phyloP scores from a whole-genome alignment of 2,113 vertebrate species.

The Paramormyrops kingsleyae region DNA sequence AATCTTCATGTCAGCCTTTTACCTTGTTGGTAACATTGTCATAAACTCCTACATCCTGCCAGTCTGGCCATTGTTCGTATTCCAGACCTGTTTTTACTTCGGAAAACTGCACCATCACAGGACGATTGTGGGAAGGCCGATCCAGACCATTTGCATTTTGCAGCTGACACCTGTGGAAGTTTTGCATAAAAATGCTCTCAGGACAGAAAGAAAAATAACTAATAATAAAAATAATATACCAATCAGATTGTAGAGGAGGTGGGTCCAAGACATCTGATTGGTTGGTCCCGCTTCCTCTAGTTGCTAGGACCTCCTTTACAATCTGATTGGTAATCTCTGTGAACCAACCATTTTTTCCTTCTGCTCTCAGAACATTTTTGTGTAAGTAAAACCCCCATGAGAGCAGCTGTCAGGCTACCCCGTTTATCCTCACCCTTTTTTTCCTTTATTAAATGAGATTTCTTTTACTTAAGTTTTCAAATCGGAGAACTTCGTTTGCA shows the following conservation, averaged over 20 bases:
- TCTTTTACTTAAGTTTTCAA: neutral
- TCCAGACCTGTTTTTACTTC: neutral
- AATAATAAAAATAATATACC: too few species aligned
- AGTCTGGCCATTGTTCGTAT: neutral
- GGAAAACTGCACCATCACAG: neutral
- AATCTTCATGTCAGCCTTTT: neutral
- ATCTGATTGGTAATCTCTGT: neutral
- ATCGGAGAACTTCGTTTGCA: neutral
- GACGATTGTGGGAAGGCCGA: neutral
- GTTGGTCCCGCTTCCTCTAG: neutral
- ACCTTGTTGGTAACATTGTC: neutral
- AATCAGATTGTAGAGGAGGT: neutral
- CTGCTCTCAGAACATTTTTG: neutral
- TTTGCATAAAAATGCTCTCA: neutral
- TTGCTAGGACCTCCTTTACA: neutral
- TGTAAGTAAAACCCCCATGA: neutral
- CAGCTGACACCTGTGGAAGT: neutral
- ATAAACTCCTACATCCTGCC: neutral
- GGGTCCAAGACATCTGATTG: neutral
- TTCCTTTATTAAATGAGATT: neutral
- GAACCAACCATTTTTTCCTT: neutral
- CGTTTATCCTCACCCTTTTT: neutral
- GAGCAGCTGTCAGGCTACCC: neutral
- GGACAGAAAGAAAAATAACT: too few species aligned
- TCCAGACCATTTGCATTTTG: neutral